A percentile compares a stretch with the other conserved stretches of the same genome.
Conservation (phyloP, 2,888 invertebrate species). For the Buathra laborator region DNA sequence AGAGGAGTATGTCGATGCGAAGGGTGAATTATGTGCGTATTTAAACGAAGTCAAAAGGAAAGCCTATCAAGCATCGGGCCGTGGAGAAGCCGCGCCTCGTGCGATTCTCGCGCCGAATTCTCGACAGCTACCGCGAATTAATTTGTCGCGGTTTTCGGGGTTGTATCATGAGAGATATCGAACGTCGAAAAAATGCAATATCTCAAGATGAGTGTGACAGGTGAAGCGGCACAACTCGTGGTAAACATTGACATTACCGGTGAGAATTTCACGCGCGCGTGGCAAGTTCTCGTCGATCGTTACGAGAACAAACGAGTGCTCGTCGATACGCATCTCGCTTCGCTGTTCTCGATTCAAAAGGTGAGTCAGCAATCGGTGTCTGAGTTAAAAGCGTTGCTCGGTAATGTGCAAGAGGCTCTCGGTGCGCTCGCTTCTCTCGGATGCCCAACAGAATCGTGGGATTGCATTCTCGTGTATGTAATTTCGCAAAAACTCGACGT, state of each 20-base stretch:
- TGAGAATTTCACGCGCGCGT: conserved; percentile 60
- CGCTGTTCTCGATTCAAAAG: conserved; percentile 41
- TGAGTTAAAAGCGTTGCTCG: conserved; percentile 46
- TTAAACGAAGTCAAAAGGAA: not conserved
- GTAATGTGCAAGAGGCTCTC: conserved; percentile 43
- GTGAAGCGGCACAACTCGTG: conserved; percentile 57
- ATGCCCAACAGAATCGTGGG: not conserved
- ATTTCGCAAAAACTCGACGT: too few relatives aligned
- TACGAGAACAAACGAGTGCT: conserved; percentile 67
- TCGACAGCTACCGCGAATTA: conserved; percentile 46
- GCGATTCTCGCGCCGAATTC: conserved; percentile 17
- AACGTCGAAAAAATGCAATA: conserved; percentile 64
- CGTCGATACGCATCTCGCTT: conserved; percentile 49
- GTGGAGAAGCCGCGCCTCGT: not conserved
- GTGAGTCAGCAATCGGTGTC: conserved; percentile 15
- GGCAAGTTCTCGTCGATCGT: conserved; percentile 55
- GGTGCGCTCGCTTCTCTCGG: conserved; percentile 51
- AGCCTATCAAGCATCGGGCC: not conserved
- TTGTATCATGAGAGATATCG: conserved; percentile 45
- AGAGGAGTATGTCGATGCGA: conserved; percentile 28
- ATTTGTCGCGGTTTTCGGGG: conserved; percentile 47
- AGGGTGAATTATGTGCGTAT: not conserved
- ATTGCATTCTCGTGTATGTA: too few relatives aligned
- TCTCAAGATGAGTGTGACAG: conserved; percentile 59
- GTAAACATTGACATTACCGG: conserved; percentile 48